Evolutionary conservation across 53 echinoderm and acorn worm species (phyloP).

Genomic region (Actinopyga echinites): DNA sequence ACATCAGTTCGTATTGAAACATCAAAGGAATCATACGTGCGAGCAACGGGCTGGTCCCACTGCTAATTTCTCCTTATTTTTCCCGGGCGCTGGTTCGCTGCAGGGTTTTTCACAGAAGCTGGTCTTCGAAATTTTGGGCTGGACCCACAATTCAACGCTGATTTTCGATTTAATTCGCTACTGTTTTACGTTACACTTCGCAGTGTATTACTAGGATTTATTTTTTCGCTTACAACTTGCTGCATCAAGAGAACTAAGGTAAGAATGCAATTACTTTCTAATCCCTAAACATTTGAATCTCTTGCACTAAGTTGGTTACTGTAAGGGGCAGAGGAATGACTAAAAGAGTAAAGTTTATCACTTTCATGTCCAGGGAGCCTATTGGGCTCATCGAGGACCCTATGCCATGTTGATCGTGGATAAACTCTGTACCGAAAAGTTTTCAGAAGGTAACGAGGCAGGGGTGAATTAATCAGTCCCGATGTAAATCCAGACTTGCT

Average conservation of each 20-base stretch:
- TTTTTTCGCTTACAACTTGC: not conserved
- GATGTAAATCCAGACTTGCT: too few relatives aligned
- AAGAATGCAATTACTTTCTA: not conserved
- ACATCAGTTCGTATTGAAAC: not conserved
- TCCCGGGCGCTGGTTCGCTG: constrained; percentile 42
- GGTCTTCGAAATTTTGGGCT: constrained; percentile 35
- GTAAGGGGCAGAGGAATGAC: too few relatives aligned
- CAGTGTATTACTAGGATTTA: not conserved
- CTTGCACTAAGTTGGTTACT: too few relatives aligned
- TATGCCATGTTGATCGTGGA: too few relatives aligned
- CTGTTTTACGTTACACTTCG: not conserved
- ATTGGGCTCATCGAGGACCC: too few relatives aligned
- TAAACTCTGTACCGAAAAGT: too few relatives aligned
- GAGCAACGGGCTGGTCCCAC: constrained; percentile 31
- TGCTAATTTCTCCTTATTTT: constrained; percentile 3
- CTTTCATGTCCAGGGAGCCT: too few relatives aligned
- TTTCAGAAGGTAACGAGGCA: too few relatives aligned
- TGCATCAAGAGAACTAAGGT: not conserved
- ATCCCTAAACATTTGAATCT: too few relatives aligned
- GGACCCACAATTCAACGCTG: constrained; percentile 20
- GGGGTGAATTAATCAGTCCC: too few relatives aligned
- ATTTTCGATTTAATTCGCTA: not conserved
- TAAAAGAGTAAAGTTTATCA: too few relatives aligned
- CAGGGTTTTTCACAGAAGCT: constrained; percentile 32
- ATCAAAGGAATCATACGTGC: constrained; percentile 1